Conservation (phyloP, 1,140 invertebrate genomes). For the Drosophila lacertosa region DNA sequence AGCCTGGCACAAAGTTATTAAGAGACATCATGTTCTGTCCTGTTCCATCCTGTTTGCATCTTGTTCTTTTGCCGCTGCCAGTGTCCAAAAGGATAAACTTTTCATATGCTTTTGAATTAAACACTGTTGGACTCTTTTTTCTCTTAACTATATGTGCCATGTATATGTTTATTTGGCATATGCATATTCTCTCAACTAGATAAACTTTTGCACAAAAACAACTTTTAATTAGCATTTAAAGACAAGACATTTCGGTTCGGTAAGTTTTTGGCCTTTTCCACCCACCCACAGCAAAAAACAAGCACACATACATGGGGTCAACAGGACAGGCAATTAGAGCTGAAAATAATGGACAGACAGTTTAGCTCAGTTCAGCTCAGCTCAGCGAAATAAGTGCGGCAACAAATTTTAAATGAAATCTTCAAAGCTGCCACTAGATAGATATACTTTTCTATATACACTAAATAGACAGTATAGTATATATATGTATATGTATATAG, state of each 20-base stretch:
- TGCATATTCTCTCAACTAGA: constrained; percentile 56
- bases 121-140: constrained; percentile 55
- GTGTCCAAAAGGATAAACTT: constrained; percentile 67
- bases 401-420: constrained; percentile 36
- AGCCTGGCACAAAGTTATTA: constrained; percentile 78
- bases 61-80: constrained; percentile 19
- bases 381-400: background rate
- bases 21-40: constrained; percentile 69
- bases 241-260: constrained; percentile 39
- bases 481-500: constrained; percentile 43
- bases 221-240: constrained; percentile 79
- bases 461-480: background rate
- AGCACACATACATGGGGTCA: constrained; percentile 23
- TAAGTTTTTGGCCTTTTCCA: constrained; percentile 30
- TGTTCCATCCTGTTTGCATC: background rate
- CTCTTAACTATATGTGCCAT: constrained; percentile 2
- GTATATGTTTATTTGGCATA: constrained; percentile 64
- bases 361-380: no score
- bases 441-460: constrained; percentile 21
- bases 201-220: constrained; percentile 67
- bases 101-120: constrained; percentile 79
- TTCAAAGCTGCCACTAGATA: constrained; percentile 5
- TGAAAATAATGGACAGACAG: constrained; percentile 28
- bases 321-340: constrained; percentile 25
- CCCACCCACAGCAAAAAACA: no score